Percentiles rank a stretch among this genome's conserved stretches.
Evolutionary conservation across 2,113 vertebrate genomes (phyloP).

Genomic region (Melanerpes formicivorus): DNA sequence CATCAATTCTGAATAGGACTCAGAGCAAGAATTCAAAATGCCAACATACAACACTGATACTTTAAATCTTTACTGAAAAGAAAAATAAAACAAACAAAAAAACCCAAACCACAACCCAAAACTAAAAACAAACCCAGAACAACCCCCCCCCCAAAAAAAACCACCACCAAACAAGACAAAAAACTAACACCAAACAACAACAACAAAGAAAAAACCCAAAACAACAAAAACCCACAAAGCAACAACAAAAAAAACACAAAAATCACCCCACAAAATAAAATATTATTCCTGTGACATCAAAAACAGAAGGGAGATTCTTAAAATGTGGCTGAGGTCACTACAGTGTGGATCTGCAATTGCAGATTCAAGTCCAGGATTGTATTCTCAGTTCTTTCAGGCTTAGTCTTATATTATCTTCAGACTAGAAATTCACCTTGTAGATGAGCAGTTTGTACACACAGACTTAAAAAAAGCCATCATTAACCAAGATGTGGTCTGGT

Average conservation of each 20-base stretch:
- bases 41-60: not conserved
- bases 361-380: not conserved
- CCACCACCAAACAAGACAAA: not conserved
- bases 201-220: not conserved
- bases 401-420: not conserved
- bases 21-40: not conserved
- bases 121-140: not conserved
- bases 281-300: not conserved
- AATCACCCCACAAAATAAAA: not conserved
- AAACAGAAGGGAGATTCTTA: not conserved
- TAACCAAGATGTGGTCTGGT: not conserved
- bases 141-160: too few species aligned
- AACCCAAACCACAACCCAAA: not conserved
- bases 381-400: not conserved
- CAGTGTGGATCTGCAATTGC: not conserved
- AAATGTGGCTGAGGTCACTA: not conserved
- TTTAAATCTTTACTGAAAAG: not conserved
- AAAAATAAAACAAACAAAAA: not conserved
- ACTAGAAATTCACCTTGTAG: not conserved
- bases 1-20: slow-evolving; percentile 18
- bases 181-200: too few species aligned
- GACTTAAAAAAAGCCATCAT: not conserved
- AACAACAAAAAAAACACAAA: not conserved
- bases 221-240: not conserved
- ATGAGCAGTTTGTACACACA: not conserved